Evolutionary conservation across 2,797 vertebrate species (phyloP).

Genomic region (Tachyglossus aculeatus): DNA sequence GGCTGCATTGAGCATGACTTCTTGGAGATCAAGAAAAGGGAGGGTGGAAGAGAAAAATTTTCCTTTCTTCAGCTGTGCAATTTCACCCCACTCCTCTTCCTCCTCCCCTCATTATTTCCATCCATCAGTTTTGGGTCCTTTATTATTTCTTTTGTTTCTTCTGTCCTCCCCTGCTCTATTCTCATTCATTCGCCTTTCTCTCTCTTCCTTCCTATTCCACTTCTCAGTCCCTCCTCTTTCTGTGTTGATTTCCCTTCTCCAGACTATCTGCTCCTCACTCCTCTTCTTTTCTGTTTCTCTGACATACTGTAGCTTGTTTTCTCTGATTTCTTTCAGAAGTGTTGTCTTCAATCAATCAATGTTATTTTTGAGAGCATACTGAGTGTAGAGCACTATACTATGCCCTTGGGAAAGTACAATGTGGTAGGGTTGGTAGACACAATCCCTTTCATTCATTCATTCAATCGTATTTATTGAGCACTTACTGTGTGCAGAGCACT

Average conservation of each 20-base stretch:
- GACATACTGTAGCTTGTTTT: background rate
- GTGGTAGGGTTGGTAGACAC: too few relatives aligned
- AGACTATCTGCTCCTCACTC: rapidly evolving
- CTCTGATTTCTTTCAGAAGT: too few relatives aligned
- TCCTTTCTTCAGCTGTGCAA: rapidly evolving
- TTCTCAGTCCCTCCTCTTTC: rapidly evolving
- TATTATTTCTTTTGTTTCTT: background rate
- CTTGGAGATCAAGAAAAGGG: rapidly evolving
- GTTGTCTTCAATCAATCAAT: too few relatives aligned
- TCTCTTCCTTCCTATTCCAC: background rate
- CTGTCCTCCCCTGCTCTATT: rapidly evolving
- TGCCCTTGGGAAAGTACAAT: too few relatives aligned
- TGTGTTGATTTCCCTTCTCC: too few relatives aligned
- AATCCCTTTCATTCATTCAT: too few relatives aligned
- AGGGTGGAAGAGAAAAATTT: rapidly evolving
- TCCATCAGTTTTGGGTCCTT: background rate
- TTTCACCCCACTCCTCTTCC: background rate
- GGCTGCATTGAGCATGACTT: background rate
- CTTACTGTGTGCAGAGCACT: too few relatives aligned
- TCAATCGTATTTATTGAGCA: too few relatives aligned
- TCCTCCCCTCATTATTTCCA: background rate
- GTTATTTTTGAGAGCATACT: too few relatives aligned
- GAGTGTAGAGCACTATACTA: too few relatives aligned
- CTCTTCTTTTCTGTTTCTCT: background rate
- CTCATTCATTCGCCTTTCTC: rapidly evolving